Percentiles rank a stretch among this genome's conserved stretches.
These are phyloP conservation scores for Brenthis daphne DNA, from an alignment of 2,888 invertebrate genomes.

Conservation along the genomic window DNA sequence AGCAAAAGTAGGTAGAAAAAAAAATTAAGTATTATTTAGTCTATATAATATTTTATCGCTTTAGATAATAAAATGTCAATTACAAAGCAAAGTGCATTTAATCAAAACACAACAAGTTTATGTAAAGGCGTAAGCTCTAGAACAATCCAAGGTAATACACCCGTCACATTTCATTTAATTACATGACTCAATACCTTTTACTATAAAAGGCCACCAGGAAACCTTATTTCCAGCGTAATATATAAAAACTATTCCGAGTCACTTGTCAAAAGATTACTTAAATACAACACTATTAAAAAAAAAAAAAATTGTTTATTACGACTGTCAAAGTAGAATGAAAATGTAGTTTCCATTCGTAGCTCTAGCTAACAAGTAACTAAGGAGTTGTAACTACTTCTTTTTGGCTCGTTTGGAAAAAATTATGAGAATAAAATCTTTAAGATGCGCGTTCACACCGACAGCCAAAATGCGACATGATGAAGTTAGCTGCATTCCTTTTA, in stretches of 20 bases:
- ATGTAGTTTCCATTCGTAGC: no score
- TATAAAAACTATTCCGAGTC: constrained; percentile 21
- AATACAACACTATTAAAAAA: neutral
- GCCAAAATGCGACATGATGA: no score
- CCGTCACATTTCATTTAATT: constrained; percentile 21
- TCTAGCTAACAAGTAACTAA: no score
- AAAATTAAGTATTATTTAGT: no score
- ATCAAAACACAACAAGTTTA: constrained; percentile 2
- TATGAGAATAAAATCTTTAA: no score
- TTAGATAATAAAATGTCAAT: no score
- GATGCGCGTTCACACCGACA: no score
- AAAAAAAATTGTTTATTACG: neutral
- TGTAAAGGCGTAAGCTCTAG: constrained; percentile 21
- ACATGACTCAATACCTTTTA: constrained; percentile 38
- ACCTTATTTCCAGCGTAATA: constrained; percentile 12
- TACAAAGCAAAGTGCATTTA: neutral
- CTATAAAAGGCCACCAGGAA: constrained; percentile 40
- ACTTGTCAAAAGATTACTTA: neutral
- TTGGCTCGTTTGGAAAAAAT: no score
- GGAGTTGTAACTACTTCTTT: no score
- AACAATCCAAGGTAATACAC: constrained; percentile 31
- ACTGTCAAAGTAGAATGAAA: neutral
- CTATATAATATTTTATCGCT: no score
- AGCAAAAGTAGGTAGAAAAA: no score
- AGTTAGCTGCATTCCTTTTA: no score